Evolutionary conservation across 2,113 vertebrate species (phyloP), one percentile per base, ranked within the genome.

Genomic region (Australoheros scitulus): DNA sequence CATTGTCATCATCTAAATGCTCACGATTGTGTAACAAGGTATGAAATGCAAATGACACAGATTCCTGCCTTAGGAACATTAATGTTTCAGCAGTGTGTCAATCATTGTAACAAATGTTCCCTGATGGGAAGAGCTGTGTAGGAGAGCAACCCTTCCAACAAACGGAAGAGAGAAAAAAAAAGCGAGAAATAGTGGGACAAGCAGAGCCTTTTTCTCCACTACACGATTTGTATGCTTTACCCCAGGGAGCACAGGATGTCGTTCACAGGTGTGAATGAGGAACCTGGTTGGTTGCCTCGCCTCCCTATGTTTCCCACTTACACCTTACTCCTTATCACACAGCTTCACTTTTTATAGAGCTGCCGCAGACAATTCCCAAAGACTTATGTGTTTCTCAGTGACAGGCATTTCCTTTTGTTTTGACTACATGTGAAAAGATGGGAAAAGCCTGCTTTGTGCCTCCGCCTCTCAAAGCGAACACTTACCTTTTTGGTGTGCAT

Each of bases 201-300:
- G 77, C 64, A 76, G 77, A 85, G 72, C 15, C 79, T 61, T 78
- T 72, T 82, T 63, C 72, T 81, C 75, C 34, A 36, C 84, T 76
- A 5, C 36, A 86, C 20, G 2, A 77, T 79, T 58, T 32, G 41
- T 78, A 78, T 88, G 87, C 72, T 70, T 59, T 52, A 57, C 89
- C 87, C 87, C 68, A 1, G 47, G 65, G 90, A 87, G 83, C 38
- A 15, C 86, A 81, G 86, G 89, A 91, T 89, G 90, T 83, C 20
- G 78, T 91, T 93, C 81, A 88, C 89, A 94, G 93, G 92, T 94
- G 94, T 87, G 89, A 95, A 94, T 90, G 89, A 92, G 86, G 82
- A 90, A 77, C 86, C 89, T 82, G 88, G 80, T 43, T 92, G 91
- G 80, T 85, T 87, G 47, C 80, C 74, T 90, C 55, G 11, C 65